These are phyloP conservation scores for Columba janthina DNA, from an alignment of 2,113 vertebrate genomes.

Conservation along the genomic window DNA sequence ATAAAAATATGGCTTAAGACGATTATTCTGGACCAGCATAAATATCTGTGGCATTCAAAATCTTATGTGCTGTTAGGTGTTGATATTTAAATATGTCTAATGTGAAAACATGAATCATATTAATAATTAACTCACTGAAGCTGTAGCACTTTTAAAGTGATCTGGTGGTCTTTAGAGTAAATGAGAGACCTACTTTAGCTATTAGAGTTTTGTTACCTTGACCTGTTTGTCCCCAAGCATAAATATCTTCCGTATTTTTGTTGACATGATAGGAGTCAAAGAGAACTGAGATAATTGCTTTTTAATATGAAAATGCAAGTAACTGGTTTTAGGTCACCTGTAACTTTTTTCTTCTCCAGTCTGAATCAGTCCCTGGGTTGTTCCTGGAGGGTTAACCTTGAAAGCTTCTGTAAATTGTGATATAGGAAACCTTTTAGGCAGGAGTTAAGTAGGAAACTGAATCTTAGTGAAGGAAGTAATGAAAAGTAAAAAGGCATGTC, in stretches of 20 bases:
- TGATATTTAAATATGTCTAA: neutral
- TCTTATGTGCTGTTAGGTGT: neutral
- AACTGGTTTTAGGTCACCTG: neutral
- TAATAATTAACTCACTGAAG: neutral
- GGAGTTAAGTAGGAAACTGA: constrained; percentile 50
- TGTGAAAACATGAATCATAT: neutral
- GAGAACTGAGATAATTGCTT: neutral
- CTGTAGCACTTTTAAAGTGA: neutral
- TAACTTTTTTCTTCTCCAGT: neutral
- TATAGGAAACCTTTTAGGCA: constrained; percentile 19
- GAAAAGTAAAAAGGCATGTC: constrained; percentile 51
- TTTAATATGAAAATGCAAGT: neutral
- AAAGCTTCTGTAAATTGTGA: constrained; percentile 20
- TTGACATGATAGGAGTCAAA: neutral
- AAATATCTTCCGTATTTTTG: neutral
- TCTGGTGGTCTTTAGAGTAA: neutral
- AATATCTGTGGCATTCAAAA: neutral
- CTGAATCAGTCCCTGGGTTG: neutral
- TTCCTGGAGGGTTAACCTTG: constrained; percentile 17
- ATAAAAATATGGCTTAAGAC: neutral
- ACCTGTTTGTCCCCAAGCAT: neutral
- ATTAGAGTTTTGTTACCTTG: neutral
- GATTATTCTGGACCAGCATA: neutral
- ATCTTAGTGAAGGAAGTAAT: constrained; percentile 42
- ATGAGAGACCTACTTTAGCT: neutral